phyloP scores from a whole-genome alignment of 1,140 invertebrate genomes.

The Holotrichia oblita region DNA sequence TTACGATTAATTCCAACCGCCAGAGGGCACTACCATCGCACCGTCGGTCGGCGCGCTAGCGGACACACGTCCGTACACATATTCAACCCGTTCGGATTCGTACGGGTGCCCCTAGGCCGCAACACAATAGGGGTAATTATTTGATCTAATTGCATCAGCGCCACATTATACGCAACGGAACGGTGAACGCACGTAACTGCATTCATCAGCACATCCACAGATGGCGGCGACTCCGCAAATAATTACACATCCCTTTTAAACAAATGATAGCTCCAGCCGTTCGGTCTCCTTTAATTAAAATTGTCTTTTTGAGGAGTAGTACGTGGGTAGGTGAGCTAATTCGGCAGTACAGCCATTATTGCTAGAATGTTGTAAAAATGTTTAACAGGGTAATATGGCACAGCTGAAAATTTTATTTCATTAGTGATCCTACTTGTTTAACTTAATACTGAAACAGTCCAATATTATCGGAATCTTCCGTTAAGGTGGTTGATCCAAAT shows the following conservation, averaged over 20 bases:
- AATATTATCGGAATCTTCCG: too few relatives aligned
- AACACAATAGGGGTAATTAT: slow-evolving; percentile 8
- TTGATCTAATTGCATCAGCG: slow-evolving; percentile 15
- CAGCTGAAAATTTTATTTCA: too few relatives aligned
- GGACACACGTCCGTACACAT: not conserved
- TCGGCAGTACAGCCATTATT: too few relatives aligned
- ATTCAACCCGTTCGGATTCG: not conserved
- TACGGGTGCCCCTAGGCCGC: not conserved
- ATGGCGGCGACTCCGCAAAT: not conserved
- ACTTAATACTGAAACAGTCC: too few relatives aligned
- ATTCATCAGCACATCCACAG: not conserved
- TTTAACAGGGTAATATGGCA: too few relatives aligned
- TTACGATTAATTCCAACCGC: slow-evolving; percentile 7
- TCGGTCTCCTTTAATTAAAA: not conserved
- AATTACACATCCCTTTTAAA: not conserved
- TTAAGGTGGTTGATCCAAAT: too few relatives aligned
- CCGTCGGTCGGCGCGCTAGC: too few relatives aligned
- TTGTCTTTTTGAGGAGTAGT: not conserved
- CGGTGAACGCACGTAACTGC: not conserved
- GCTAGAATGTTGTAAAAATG: too few relatives aligned
- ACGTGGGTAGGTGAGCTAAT: not conserved
- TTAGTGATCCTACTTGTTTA: too few relatives aligned
- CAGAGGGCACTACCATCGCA: not conserved
- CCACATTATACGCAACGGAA: not conserved
- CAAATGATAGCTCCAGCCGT: not conserved